Base-by-base conservation (phyloP, 1,140 invertebrate genomes). In the Maniola jurtina region DNA sequence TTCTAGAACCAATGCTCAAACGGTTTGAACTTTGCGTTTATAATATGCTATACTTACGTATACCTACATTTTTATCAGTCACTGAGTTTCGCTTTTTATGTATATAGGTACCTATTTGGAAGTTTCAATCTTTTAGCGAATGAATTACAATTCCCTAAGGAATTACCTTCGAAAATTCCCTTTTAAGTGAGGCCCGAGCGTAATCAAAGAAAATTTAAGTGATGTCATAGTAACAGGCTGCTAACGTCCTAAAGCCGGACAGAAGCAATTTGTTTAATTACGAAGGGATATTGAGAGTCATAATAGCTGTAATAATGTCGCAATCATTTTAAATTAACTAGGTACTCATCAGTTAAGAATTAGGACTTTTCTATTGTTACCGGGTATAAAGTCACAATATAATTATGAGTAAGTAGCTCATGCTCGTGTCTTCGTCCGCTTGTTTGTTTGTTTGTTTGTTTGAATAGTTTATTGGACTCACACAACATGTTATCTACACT, bases 241-340 rank as follows among this genome's bases (percentile, higher is more conserved):
- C 13, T 13, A 45, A 45, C 13, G 13, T n/a, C 42, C 42, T 11
- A 45, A 45, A 45, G 42, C 9, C 9, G 9, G 9, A 45, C 42
- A 13, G 13, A 45, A 45, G 42, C 42, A 45, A 45, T 45, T 45
- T 45, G 42, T 45, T 45, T 45, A 45, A 45, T 45, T 45, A 45
- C 9, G 13, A 45, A 11, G 42, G 42, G 42, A 45, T 45, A 8
- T 45, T 45, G 42, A 38, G 38, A 45, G 42, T 45, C 42, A 45
- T 45, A 45, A 45, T n/a, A n/a, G 42, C 13, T 2, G 42, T 45
- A 45, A 8, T n/a, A 45, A 45, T 45, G 42, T 45, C 42, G 9
- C 42, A 45, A 45, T 45, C 13, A 38, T 38, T 7, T 38, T 9
- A 45, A 45, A 45, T 45, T 45, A 45, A 45, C 42, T 45, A 45